Evolutionary conservation across 2,113 vertebrate species (phyloP).

Genomic region (Chiloscyllium plagiosum): DNA sequence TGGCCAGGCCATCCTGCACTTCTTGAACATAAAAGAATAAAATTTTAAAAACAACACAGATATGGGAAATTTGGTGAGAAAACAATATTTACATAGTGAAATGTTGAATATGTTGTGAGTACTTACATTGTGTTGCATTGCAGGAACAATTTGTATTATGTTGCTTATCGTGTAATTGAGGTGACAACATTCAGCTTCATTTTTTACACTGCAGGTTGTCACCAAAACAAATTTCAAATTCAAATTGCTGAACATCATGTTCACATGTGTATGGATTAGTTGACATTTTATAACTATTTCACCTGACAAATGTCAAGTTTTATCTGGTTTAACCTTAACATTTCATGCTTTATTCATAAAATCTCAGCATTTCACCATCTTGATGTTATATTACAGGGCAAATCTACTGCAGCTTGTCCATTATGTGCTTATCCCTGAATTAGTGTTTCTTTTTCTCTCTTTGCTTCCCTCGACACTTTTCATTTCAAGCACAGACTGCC

Average conservation of each 20-base stretch:
- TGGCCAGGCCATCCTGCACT: background rate
- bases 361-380: background rate
- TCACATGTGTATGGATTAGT: slow-evolving; percentile 2
- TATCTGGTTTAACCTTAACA: background rate
- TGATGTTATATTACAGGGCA: background rate
- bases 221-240: slow-evolving; percentile 23
- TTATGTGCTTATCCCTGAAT: background rate
- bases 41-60: background rate
- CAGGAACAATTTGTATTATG: background rate
- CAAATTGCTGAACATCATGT: slow-evolving; percentile 23
- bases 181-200: background rate
- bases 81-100: background rate
- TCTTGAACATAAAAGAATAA: background rate
- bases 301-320: background rate
- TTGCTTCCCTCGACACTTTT: background rate
- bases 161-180: slow-evolving; percentile 12
- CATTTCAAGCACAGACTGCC: background rate
- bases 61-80: background rate
- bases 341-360: slow-evolving; percentile 32
- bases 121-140: background rate
- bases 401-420: background rate
- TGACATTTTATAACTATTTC: slow-evolving; percentile 20
- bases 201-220: slow-evolving; percentile 18
- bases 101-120: background rate
- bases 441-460: background rate